Evolutionary conservation across 2,113 vertebrate genomes (phyloP).

Genomic region (Oncorhynchus keta): DNA sequence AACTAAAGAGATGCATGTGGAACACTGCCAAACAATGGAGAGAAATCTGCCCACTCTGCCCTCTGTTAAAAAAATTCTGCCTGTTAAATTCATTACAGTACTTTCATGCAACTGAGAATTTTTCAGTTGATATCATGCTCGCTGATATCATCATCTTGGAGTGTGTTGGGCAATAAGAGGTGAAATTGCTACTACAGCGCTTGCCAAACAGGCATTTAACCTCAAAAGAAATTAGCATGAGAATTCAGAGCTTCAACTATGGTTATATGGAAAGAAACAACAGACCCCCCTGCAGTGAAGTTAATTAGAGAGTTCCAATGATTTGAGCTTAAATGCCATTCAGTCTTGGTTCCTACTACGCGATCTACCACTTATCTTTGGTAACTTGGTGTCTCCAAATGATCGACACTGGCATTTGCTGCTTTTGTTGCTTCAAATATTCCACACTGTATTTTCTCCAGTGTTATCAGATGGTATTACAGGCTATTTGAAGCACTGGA

Average conservation of each 20-base stretch:
- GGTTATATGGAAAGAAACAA: constrained; percentile 30
- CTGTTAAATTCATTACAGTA: too few species aligned
- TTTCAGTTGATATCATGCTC: constrained; percentile 32
- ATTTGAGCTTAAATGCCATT: constrained; percentile 30
- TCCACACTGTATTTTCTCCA: constrained; percentile 34
- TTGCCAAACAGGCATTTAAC: constrained; percentile 1
- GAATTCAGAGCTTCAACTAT: constrained; percentile 39
- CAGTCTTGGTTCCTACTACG: constrained; percentile 41
- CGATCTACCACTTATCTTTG: constrained; percentile 38
- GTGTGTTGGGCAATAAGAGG: constrained; percentile 33
- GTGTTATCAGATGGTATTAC: constrained; percentile 21
- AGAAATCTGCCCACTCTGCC: constrained; percentile 28
- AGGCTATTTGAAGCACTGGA: constrained; percentile 41
- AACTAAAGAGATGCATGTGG: constrained; percentile 20
- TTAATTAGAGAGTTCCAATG: constrained; percentile 29
- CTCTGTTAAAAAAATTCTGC: constrained; percentile 22
- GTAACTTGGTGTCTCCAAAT: constrained; percentile 33
- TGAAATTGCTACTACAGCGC: constrained; percentile 26
- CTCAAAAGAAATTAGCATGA: constrained; percentile 18
- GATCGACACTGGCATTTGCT: constrained; percentile 40
- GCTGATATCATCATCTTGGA: constrained; percentile 31
- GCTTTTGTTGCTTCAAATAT: constrained; percentile 37
- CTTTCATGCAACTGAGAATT: too few species aligned
- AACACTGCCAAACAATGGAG: constrained; percentile 28
- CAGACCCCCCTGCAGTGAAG: constrained; percentile 16